Percentiles rank a stretch among this genome's conserved stretches.
These are phyloP conservation scores for Drosophila burlai DNA, from an alignment of 1,140 invertebrate genomes.

Conservation along the genomic window DNA sequence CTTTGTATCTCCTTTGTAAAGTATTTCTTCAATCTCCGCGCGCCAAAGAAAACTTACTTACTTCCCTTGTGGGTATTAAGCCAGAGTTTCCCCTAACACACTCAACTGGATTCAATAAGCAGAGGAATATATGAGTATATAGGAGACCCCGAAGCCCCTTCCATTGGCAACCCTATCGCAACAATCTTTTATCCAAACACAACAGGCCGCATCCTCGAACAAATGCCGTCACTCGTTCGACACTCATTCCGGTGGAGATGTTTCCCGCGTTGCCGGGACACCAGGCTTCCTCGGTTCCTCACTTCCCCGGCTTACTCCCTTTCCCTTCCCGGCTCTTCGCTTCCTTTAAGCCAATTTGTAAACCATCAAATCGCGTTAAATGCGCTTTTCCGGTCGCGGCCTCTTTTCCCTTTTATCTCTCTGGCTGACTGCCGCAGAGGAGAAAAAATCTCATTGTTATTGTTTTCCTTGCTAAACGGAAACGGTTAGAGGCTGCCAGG, in stretches of 20 bases:
- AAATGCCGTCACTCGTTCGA: slow-evolving; percentile 70
- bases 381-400: slow-evolving; percentile 79
- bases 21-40: slow-evolving; percentile 2
- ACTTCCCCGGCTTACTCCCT: not conserved
- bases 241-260: slow-evolving; percentile 23
- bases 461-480: slow-evolving; percentile 80
- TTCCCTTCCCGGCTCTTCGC: slow-evolving; percentile 48
- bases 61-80: slow-evolving; percentile 5
- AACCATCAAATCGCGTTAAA: slow-evolving; percentile 84
- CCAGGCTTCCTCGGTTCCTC: slow-evolving; percentile 23
- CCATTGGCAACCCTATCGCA: slow-evolving; percentile 50
- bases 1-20: not conserved
- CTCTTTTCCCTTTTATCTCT: slow-evolving; percentile 43
- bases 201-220: slow-evolving; percentile 64
- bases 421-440: slow-evolving; percentile 23
- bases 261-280: slow-evolving; percentile 27
- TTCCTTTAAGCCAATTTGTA: slow-evolving; percentile 81
- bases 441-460: slow-evolving; percentile 74
- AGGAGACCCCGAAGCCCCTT: slow-evolving; percentile 5
- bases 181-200: slow-evolving; percentile 68
- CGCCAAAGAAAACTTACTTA: not conserved
- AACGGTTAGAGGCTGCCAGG: slow-evolving; percentile 64
- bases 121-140: not conserved
- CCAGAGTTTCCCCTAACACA: slow-evolving; percentile 18
- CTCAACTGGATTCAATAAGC: slow-evolving; percentile 25